Evolutionary conservation across 2,888 invertebrate species (phyloP), one percentile per base, ranked within the genome.

Genomic region (Hypercompe scribonia): DNA sequence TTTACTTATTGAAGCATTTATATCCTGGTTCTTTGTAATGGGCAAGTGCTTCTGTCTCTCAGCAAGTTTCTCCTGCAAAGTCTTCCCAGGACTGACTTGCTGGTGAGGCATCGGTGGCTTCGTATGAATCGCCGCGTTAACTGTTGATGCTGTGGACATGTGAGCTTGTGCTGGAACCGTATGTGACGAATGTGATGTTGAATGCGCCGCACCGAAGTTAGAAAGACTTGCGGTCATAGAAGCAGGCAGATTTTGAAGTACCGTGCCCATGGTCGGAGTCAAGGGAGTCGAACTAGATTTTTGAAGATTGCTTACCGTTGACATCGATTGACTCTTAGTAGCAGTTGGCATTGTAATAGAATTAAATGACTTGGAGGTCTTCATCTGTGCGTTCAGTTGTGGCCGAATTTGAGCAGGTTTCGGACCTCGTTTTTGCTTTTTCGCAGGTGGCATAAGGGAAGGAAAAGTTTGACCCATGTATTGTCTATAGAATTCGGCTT

Each of bases 21-120:
- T 90, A 18, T 94, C 94, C 36, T 90, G 90, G 70, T 78, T 76
- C 66, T 87, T 90, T 1, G 90, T 84, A 21, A 88, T 84, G 0
- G 95, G 94, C 36, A 91, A 78, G 80, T 90, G 91, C 85, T 97
- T 97, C 78, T 97, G 96, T 75, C 96, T 94, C 79, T 97, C 97
- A 0, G 97, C 97, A 72, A 97, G 89, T 88, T 97, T 97, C 87
- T 97, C 97, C 85, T 97, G 97, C 73, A 97, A 88, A 0, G 97
- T 97, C 91, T 97, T 97, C 0, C 96, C 96, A 0, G 97, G 96
- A 82, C 96, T 96, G 2, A 92, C 91, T 86, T 95, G 96, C 79
- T 93, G 92, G 75, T 94, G 95, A 0, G 94, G 92, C 86, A 90
- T 78, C 1, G 90, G 93, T 0, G 93, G 94, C 78, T 95, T 95